phyloP scores from a whole-genome alignment of 1,140 invertebrate genomes.

The Leptinotarsa lineolata region DNA sequence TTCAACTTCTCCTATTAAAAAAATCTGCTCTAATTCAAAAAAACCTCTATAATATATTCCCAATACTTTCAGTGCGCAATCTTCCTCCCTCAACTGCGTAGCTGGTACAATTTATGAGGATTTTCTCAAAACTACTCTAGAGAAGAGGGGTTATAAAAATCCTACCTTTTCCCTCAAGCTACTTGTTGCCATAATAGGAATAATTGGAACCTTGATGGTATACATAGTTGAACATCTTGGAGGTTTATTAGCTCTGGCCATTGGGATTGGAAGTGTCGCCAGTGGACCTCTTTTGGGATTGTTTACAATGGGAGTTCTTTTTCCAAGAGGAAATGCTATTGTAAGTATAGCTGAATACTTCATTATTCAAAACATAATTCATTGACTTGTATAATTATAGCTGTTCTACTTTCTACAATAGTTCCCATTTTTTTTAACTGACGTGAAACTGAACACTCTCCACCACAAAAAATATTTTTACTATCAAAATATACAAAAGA shows the following conservation, averaged over 20 bases:
- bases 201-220: conserved; percentile 62
- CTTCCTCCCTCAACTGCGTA: conserved; percentile 67
- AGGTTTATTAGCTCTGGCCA: conserved; percentile 64
- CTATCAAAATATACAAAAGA: no score
- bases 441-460: no score
- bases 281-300: conserved; percentile 68
- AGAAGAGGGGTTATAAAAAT: conserved; percentile 54
- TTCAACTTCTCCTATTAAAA: no score
- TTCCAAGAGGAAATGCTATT: conserved; percentile 65
- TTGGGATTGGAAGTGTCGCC: conserved; percentile 67
- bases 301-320: conserved; percentile 71
- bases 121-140: conserved; percentile 59
- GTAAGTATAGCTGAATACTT: conserved; percentile 45
- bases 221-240: conserved; percentile 67
- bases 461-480: no score
- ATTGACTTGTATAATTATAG: no score
- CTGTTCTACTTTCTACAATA: no score
- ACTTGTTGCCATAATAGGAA: conserved; percentile 63
- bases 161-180: conserved; percentile 61
- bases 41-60: no score
- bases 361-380: no score
- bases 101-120: conserved; percentile 71
- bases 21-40: no score
- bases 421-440: no score
- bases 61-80: conserved; percentile 62